Conservation (phyloP, 1,140 invertebrate genomes). For the Anoplophora glabripennis region DNA sequence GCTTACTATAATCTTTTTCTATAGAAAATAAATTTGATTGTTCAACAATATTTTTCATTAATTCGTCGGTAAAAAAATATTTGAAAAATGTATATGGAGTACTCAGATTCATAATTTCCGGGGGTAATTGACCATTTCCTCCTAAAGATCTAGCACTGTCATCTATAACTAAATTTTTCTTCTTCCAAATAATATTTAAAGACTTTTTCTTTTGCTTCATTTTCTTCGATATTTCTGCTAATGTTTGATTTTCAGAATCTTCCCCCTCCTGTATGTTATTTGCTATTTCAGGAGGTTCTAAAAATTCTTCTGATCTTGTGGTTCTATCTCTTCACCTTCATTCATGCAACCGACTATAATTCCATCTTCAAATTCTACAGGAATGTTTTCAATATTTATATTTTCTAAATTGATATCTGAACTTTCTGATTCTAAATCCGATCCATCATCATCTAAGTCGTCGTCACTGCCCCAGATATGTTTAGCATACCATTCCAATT, state of each 20-base stretch:
- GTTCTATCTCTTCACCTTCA: not conserved
- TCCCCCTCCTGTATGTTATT: not conserved
- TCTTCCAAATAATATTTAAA: slow-evolving; percentile 1
- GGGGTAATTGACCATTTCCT: slow-evolving; percentile 1
- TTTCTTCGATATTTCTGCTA: not conserved
- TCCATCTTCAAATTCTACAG: not conserved
- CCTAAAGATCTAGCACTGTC: not conserved
- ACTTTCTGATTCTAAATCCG: not conserved
- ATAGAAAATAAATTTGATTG: not conserved
- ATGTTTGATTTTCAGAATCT: not conserved
- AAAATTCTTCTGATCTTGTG: not conserved
- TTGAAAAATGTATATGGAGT: slow-evolving; percentile 4
- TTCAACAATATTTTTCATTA: not conserved
- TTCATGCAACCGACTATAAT: not conserved
- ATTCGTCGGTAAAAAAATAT: not conserved
- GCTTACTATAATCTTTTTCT: not conserved
- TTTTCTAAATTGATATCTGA: not conserved
- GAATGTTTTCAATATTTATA: not conserved
- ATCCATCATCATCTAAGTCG: not conserved
- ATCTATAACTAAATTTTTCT: not conserved
- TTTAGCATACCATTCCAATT: too few relatives aligned
- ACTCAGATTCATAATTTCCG: not conserved
- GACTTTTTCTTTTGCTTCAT: not conserved
- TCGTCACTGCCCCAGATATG: too few relatives aligned
- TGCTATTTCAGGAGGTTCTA: not conserved